A percentile compares a stretch with the other conserved stretches of the same genome.
These are phyloP conservation scores for Temnothorax longispinosus DNA, from an alignment of 1,140 invertebrate species.

Conservation along the genomic window DNA sequence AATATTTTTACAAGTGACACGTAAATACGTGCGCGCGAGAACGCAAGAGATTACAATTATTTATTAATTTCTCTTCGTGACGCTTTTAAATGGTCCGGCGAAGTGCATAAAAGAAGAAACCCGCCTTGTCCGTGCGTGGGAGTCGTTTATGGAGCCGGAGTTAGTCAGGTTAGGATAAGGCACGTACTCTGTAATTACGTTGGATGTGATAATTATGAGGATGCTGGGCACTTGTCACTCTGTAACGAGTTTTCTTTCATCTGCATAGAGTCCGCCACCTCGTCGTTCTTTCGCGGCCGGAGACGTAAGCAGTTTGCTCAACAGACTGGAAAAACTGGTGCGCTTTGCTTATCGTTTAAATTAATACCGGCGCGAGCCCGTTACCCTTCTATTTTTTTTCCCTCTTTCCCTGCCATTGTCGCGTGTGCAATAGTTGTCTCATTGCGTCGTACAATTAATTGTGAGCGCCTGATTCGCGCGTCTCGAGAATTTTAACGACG, in stretches of 20 bases:
- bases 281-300: conserved; percentile 58
- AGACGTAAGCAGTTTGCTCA: conserved; percentile 71
- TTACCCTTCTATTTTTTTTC: background rate
- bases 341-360: conserved; percentile 66
- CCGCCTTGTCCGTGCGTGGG: conserved; percentile 37
- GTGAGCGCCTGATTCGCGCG: conserved; percentile 53
- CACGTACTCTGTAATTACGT: conserved; percentile 77
- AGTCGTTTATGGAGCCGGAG: conserved; percentile 67
- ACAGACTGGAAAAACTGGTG: conserved; percentile 46
- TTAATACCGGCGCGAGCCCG: conserved; percentile 61
- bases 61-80: conserved; percentile 45
- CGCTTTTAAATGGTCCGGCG: conserved; percentile 52
- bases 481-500: conserved; percentile 63
- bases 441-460: conserved; percentile 56
- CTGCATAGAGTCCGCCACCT: conserved; percentile 64
- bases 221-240: conserved; percentile 73
- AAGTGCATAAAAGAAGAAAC: conserved; percentile 63
- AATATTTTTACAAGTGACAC: background rate
- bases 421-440: conserved; percentile 59
- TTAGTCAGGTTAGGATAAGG: conserved; percentile 75
- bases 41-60: conserved; percentile 22
- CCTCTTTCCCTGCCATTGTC: background rate
- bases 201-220: conserved; percentile 76
- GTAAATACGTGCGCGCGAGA: background rate
- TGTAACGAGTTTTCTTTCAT: conserved; percentile 77